These are phyloP conservation scores for Pygoscelis antarcticus DNA, from an alignment of 2,113 vertebrate genomes.

Conservation along the genomic window DNA sequence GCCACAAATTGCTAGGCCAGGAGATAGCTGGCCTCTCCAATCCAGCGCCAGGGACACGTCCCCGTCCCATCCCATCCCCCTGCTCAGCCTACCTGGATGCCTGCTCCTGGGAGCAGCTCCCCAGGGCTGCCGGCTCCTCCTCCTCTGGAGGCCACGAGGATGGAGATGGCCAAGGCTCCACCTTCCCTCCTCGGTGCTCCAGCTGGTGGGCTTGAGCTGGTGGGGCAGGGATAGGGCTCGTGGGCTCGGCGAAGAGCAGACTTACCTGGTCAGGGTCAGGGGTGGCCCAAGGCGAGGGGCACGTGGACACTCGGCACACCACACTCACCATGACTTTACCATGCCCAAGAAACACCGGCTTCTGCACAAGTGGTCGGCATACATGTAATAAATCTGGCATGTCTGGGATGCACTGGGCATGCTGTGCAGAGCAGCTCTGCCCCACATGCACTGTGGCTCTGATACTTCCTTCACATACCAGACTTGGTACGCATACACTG, in stretches of 20 bases:
- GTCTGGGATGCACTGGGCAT: neutral
- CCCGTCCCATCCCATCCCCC: neutral
- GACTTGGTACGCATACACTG: accelerated
- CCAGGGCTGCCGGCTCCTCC: neutral
- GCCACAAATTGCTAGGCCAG: neutral
- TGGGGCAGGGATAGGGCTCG: neutral
- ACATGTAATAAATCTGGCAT: neutral
- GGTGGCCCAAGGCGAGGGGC: neutral
- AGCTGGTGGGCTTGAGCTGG: neutral
- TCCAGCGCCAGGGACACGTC: accelerated
- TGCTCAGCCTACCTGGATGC: neutral
- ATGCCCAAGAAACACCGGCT: neutral
- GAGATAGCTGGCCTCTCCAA: neutral
- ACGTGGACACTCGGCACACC: accelerated
- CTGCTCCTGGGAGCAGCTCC: slow-evolving; percentile 6
- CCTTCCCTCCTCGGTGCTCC: neutral
- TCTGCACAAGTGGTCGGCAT: neutral
- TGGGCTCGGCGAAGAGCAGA: accelerated
- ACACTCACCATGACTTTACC: neutral
- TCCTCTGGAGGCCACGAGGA: neutral
- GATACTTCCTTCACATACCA: neutral
- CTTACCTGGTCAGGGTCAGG: neutral
- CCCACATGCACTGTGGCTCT: neutral
- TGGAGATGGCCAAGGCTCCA: neutral
- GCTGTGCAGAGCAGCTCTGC: neutral